These are phyloP conservation scores for Pipistrellus pipistrellus DNA, from an alignment of 2,797 vertebrate genomes.

Conservation along the genomic window DNA sequence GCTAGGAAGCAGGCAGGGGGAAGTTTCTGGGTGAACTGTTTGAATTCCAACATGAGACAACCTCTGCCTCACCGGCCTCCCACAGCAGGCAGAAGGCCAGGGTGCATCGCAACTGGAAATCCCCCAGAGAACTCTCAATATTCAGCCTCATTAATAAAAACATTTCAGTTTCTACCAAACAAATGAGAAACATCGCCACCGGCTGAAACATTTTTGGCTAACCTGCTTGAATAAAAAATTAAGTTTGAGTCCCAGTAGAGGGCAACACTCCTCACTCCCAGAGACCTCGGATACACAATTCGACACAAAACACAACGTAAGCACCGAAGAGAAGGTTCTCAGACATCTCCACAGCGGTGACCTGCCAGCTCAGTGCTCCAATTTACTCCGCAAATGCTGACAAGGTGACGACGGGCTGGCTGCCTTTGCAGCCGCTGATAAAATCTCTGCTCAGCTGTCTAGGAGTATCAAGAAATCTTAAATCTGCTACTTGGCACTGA, in stretches of 20 bases:
- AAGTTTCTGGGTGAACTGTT: not conserved
- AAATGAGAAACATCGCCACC: conserved; percentile 39
- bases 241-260: conserved; percentile 70
- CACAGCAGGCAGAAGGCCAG: not conserved
- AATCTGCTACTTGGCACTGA: conserved; percentile 80
- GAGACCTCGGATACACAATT: conserved; percentile 17
- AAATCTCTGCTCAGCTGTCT: conserved; percentile 82
- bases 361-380: conserved; percentile 60
- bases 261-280: conserved; percentile 72
- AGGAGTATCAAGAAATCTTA: conserved; percentile 81
- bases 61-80: not conserved
- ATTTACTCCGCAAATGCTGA: conserved; percentile 60
- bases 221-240: conserved; percentile 40
- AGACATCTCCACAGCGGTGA: conserved; percentile 17
- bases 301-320: not conserved
- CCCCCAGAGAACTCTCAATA: conserved; percentile 36
- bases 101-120: not conserved
- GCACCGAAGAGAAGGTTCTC: conserved; percentile 30
- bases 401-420: conserved; percentile 50
- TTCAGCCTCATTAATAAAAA: conserved; percentile 65
- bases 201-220: conserved; percentile 48
- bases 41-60: not conserved
- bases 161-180: conserved; percentile 45
- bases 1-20: not conserved
- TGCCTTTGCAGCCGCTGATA: conserved; percentile 58